These are phyloP conservation scores for Dromococcyx pavoninus DNA, from an alignment of 2,797 vertebrate genomes.

Conservation along the genomic window DNA sequence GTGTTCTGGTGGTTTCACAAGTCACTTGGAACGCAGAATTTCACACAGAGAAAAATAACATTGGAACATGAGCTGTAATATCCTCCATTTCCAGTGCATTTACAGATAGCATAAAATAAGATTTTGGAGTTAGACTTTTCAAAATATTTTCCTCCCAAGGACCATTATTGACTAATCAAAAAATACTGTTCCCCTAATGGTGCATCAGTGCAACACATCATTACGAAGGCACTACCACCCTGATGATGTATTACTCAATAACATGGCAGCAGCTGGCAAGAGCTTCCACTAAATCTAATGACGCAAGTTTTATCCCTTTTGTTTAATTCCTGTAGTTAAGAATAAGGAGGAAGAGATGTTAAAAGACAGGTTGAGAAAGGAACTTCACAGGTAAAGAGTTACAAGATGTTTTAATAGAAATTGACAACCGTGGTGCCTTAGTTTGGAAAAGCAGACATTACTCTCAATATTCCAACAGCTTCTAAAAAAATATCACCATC, in stretches of 20 bases:
- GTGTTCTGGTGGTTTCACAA: neutral
- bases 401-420: neutral
- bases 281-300: neutral
- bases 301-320: constrained; percentile 19
- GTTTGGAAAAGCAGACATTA: neutral
- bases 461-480: neutral
- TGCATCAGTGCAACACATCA: constrained; percentile 46
- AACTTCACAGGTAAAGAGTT: neutral
- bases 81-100: neutral
- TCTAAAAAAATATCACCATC: too few species aligned
- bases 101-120: neutral
- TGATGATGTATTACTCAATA: constrained; percentile 70
- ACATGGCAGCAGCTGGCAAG: constrained; percentile 60
- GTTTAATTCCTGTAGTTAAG: constrained; percentile 15
- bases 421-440: neutral
- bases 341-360: neutral
- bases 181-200: constrained; percentile 19
- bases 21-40: fast-evolving
- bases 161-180: constrained; percentile 67
- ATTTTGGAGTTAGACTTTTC: neutral
- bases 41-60: neutral
- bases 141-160: constrained; percentile 38
- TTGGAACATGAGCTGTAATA: neutral
- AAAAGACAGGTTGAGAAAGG: neutral
- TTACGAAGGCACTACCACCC: constrained; percentile 6